Conservation (phyloP, 2,113 vertebrate genomes). For the Leuciscus idus region DNA sequence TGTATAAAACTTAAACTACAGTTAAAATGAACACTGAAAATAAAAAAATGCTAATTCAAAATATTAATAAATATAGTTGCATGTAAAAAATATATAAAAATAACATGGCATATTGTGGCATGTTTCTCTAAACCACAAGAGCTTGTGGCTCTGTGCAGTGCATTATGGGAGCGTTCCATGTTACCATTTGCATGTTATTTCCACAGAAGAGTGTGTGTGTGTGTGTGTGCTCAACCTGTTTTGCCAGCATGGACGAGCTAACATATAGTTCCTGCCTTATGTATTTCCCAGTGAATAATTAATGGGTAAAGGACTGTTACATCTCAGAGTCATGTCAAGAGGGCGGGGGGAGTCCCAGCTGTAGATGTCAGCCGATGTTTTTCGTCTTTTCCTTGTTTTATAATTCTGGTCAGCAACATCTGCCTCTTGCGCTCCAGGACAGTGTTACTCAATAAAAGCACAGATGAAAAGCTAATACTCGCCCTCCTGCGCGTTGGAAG, state of each 20-base stretch:
- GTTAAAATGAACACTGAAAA: no score
- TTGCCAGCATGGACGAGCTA: constrained; percentile 4
- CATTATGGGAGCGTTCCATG: not conserved
- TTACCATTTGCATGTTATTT: not conserved
- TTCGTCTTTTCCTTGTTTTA: constrained; percentile 14
- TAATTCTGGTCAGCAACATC: constrained; percentile 30
- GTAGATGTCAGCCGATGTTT: constrained; percentile 18
- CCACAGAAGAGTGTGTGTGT: not conserved
- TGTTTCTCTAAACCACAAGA: not conserved
- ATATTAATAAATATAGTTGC: not conserved
- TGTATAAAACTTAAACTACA: no score
- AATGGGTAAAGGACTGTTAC: constrained; percentile 28
- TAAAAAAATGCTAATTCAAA: no score
- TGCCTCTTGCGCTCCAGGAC: not conserved
- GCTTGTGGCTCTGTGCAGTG: not conserved
- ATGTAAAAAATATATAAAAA: not conserved
- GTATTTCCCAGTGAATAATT: constrained; percentile 47
- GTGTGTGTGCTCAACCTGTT: not conserved
- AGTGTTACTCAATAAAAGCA: constrained; percentile 24
- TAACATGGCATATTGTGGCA: not conserved
- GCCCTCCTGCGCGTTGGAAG: not conserved
- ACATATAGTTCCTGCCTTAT: constrained; percentile 1
- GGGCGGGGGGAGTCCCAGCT: not conserved
- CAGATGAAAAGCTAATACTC: not conserved
- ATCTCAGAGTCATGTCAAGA: constrained; percentile 33